These are phyloP conservation scores for Rhopalosiphum nymphaeae DNA, from an alignment of 2,888 invertebrate genomes.

Conservation along the genomic window DNA sequence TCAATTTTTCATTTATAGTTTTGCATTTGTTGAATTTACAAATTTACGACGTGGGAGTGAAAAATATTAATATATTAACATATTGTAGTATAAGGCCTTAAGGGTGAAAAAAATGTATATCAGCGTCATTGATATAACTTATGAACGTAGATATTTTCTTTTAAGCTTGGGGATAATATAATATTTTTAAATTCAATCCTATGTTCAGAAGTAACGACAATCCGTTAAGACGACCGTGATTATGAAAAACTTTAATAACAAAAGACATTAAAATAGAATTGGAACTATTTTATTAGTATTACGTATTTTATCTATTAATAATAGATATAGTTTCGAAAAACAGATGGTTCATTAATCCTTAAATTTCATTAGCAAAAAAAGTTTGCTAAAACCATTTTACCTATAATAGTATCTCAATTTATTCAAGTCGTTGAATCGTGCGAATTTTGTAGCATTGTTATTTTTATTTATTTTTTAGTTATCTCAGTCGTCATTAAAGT, in stretches of 20 bases:
- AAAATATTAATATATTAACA: background rate
- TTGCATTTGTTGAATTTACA: background rate
- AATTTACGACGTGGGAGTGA: background rate
- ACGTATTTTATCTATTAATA: background rate
- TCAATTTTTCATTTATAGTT: background rate
- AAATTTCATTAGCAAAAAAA: background rate
- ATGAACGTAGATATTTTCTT: background rate
- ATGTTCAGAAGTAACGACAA: background rate
- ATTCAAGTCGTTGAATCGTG: background rate
- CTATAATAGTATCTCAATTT: background rate
- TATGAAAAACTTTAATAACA: background rate
- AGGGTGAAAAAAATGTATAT: background rate
- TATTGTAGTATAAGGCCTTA: background rate
- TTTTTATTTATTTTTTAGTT: background rate
- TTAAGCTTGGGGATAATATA: background rate
- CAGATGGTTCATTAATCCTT: background rate
- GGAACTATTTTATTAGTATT: background rate
- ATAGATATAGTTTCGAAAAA: background rate
- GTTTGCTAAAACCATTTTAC: background rate
- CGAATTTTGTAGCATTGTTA: background rate
- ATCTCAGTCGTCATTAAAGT: conserved; percentile 34
- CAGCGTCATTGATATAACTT: background rate
- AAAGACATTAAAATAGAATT: background rate
- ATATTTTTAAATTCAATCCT: background rate
- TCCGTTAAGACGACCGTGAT: background rate